Percentiles rank a stretch among this genome's conserved stretches.
Conservation (phyloP, 2,888 invertebrate genomes). For the Trichogramma dendrolimi region DNA sequence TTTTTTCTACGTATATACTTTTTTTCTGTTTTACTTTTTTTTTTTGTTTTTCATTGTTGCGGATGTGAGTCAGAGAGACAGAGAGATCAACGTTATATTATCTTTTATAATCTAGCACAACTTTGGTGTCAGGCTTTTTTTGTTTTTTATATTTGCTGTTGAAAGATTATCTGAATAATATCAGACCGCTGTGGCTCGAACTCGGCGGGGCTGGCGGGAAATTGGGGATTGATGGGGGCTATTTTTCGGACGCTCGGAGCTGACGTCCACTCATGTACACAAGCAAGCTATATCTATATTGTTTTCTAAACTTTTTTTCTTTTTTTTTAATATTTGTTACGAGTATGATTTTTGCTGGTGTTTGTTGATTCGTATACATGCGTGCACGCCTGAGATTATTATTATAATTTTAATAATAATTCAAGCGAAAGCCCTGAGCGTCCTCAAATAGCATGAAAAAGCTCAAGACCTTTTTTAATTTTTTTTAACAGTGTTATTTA, state of each 20-base stretch:
- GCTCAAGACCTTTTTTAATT: conserved; percentile 28
- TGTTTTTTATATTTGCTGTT: conserved; percentile 1
- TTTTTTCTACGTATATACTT: conserved; percentile 37
- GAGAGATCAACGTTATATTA: no score
- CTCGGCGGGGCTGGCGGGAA: conserved; percentile 53
- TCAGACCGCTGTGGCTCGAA: conserved; percentile 48
- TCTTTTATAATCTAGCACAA: no score
- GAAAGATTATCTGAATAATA: conserved; percentile 37
- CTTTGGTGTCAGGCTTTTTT: conserved; percentile 2
- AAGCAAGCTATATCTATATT: no score
- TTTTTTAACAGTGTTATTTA: conserved; percentile 36
- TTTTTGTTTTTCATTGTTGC: neutral
- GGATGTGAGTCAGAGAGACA: neutral
- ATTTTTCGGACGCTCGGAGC: conserved; percentile 21
- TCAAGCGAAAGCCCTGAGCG: conserved; percentile 24
- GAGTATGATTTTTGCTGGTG: conserved; percentile 18
- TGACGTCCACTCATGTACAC: no score
- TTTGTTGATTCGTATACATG: neutral
- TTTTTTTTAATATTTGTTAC: neutral
- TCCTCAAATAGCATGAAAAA: conserved; percentile 29
- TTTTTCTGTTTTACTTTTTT: conserved; percentile 20
- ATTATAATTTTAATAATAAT: no score
- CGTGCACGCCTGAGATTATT: conserved; percentile 13
- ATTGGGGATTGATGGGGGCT: conserved; percentile 34
- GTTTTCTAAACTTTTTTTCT: neutral